These are phyloP conservation scores for Cladorhizidae sp. DNA, from an alignment of 37 sponge, comb jelly and placozoan genomes.

Conservation along the genomic window DNA sequence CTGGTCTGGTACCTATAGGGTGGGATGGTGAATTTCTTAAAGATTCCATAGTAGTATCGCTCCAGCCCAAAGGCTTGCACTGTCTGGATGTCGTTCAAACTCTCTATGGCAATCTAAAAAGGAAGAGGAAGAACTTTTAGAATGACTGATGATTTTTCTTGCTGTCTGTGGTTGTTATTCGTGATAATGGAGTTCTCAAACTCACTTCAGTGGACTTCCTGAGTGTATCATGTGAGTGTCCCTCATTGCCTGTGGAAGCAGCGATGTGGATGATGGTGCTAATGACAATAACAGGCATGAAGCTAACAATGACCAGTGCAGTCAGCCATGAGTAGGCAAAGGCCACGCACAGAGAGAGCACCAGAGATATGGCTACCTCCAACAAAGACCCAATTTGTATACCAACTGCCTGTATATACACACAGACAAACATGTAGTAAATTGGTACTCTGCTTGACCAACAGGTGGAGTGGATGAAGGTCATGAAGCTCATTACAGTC, in stretches of 20 bases:
- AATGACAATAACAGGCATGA: slow-evolving; percentile 40
- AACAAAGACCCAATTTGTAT: slow-evolving; percentile 54
- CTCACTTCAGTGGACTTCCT: slow-evolving; percentile 58
- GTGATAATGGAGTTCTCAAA: neutral
- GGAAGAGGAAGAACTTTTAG: too few species aligned
- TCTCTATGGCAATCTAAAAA: slow-evolving; percentile 56
- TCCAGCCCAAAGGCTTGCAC: slow-evolving; percentile 68
- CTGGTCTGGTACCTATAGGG: slow-evolving; percentile 40
- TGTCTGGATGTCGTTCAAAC: slow-evolving; percentile 82
- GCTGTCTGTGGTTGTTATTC: neutral
- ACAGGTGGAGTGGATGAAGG: too few species aligned
- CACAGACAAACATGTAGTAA: too few species aligned
- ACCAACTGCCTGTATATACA: slow-evolving; percentile 55
- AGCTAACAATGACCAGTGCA: slow-evolving; percentile 55
- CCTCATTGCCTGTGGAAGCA: slow-evolving; percentile 2
- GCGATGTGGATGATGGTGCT: slow-evolving; percentile 9
- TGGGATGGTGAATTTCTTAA: slow-evolving; percentile 3
- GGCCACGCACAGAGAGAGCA: slow-evolving; percentile 41
- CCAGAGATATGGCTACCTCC: slow-evolving; percentile 29
- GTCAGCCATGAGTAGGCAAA: slow-evolving; percentile 75
- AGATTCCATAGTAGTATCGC: slow-evolving; percentile 21
- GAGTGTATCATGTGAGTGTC: slow-evolving; percentile 16
- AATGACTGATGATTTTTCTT: too few species aligned
- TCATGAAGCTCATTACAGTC: neutral
- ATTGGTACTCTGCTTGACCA: too few species aligned